Base-by-base conservation (phyloP, 23 tunicate species). In the Botrylloides violaceus region DNA sequence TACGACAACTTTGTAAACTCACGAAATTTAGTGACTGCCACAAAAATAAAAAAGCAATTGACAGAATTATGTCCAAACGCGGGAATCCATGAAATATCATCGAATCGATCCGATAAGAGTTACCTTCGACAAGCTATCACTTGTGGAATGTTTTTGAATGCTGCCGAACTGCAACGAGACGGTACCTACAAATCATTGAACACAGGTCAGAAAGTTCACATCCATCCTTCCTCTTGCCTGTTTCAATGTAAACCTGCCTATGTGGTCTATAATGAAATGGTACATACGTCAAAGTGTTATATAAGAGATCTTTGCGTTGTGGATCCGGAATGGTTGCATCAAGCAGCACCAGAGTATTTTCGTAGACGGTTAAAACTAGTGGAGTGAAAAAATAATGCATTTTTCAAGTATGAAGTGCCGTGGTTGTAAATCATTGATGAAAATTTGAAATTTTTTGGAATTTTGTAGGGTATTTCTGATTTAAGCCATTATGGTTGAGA, bases 211-310 rank as follows among this genome's bases (percentile, higher is more conserved):
- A 78, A 61, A 20, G 97, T 83, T 33, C 77, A 79, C 24, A 90
- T 90, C 49, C 97, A 90, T 75, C 97, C 97, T 32, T 83, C 97
- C 22, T 90, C 97, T 4, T 90, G 97, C 43, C 62, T 90, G 34
- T 83, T 83, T 79, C 81, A 68, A 20, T 74, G 81, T 75, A 90
- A 90, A 62, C 97, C 97, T 0, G 88, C 91, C 15, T 83, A 90
- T 63, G 92, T 90, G 30, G 75, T 90, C 26, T 90, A 79, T 57
- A 58, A 64, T 6, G 97, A 90, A 64, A 68, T 90, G 33, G 64
- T 90, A 12, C 82, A 79, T 25, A 90, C 97, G 22, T 61, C 81
- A 24, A 83, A 90, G 61, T 90, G 97, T 68, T 90, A 78, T 36
- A 90, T 90, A 80, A 71, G 97, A 24, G 86, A 90, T 62, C 26